Evolutionary conservation across 2,113 vertebrate species (phyloP).

Genomic region (Strigops habroptila): DNA sequence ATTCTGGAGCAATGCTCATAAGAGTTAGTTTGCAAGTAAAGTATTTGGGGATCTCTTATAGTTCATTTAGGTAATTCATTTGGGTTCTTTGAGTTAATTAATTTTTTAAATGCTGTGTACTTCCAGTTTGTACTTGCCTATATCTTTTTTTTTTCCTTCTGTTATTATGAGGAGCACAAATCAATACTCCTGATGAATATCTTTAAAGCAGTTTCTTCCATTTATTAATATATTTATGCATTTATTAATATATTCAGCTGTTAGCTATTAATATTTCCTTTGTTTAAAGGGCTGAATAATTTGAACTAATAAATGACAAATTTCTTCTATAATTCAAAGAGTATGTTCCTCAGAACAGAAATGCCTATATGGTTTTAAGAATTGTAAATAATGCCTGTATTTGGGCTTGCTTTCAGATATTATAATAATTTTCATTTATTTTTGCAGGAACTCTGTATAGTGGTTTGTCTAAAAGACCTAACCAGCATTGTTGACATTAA

Average conservation of each 20-base stretch:
- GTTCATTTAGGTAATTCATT: neutral
- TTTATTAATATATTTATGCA: neutral
- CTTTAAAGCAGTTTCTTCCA: neutral
- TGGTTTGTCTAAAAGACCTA: constrained; percentile 94
- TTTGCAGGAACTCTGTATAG: constrained; percentile 89
- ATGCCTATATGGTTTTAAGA: neutral
- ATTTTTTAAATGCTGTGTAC: neutral
- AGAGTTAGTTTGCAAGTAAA: neutral
- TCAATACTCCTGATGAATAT: neutral
- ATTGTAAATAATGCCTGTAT: neutral
- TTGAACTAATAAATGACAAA: neutral
- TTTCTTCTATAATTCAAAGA: neutral
- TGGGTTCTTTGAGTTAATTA: neutral
- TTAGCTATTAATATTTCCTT: neutral
- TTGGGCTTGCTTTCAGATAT: neutral
- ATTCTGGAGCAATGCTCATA: neutral
- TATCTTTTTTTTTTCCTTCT: neutral
- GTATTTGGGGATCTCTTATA: neutral
- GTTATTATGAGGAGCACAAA: neutral
- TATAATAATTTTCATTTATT: neutral
- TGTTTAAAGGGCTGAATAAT: neutral
- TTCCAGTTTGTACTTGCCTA: neutral
- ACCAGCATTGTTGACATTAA: constrained; percentile 97
- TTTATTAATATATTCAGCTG: neutral
- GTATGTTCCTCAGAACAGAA: neutral